Conservation (phyloP, 2,113 vertebrate species). For the Carassius carassius region DNA sequence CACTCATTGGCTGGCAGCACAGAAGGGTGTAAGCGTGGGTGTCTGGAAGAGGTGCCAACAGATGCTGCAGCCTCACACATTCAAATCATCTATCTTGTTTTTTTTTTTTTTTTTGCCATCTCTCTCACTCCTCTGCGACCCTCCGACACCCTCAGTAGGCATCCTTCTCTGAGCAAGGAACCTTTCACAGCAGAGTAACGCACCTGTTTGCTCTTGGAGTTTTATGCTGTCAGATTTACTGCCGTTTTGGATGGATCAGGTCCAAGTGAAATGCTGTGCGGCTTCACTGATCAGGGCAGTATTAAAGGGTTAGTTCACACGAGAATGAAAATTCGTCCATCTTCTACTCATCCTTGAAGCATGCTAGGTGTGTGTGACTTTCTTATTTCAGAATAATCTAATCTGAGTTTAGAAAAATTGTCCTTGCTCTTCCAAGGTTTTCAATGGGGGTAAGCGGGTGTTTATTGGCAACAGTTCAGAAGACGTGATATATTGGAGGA, state of each 20-base stretch:
- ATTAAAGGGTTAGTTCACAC: background rate
- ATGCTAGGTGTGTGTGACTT: too few relatives aligned
- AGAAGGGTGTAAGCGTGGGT: slow-evolving; percentile 50
- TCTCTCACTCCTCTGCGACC: slow-evolving; percentile 48
- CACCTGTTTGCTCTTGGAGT: slow-evolving; percentile 55
- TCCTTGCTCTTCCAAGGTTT: too few relatives aligned
- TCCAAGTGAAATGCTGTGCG: slow-evolving; percentile 7
- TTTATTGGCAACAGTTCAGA: too few relatives aligned
- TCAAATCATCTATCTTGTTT: slow-evolving; percentile 56
- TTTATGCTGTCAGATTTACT: slow-evolving; percentile 39
- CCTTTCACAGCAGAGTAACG: slow-evolving; percentile 55
- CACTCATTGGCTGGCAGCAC: slow-evolving; percentile 38
- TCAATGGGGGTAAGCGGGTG: too few relatives aligned
- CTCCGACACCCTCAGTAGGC: slow-evolving; percentile 53
- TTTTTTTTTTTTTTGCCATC: slow-evolving; percentile 44
- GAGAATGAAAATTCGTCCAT: too few relatives aligned
- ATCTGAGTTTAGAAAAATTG: too few relatives aligned
- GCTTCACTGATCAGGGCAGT: slow-evolving; percentile 2
- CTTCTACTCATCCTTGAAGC: too few relatives aligned
- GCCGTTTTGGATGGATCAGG: slow-evolving; percentile 18
- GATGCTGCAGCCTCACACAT: slow-evolving; percentile 42
- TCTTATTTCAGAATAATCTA: too few relatives aligned
- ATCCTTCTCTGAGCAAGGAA: slow-evolving; percentile 43
- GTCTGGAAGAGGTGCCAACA: slow-evolving; percentile 49
- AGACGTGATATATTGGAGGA: too few relatives aligned